Base-by-base conservation (phyloP, 2,797 vertebrate species). In the Valencia hispanica region DNA sequence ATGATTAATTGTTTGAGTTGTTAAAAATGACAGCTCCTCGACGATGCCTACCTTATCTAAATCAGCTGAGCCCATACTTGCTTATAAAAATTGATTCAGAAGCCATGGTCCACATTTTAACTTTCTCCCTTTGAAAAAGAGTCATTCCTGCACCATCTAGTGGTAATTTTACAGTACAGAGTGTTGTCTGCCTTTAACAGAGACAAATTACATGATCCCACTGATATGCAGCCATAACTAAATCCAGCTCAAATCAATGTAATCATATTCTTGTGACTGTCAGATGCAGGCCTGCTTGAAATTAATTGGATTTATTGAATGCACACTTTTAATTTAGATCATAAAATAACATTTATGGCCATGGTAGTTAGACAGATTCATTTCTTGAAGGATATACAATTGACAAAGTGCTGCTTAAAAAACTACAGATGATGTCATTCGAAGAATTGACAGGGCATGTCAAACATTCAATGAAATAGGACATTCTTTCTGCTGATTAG, bases 91-190 rank as follows among this genome's bases (percentile, higher is more conserved):
- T 63, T 70, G 74, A 69, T 79, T 63, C 70, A 84, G 84, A 70
- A 65, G 81, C 84, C 78, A 79, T 86, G 87, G 88, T 83, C 74
- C 76, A n/a, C 70, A 47, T 47, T 43, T 55, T 15, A 68, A 78
- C 72, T 75, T 78, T 71, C 78, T 76, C 39, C 66, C 50, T 30
- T 2, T 57, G 20, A 77, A 73, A 36, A 73, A 66, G 32, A 53
- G 71, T 32, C 41, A 72, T 80, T 32, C 76, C 72, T 86, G 89
- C 90, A 55, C 89, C 92, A 88, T 84, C 91, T 93, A 92, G 91
- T 92, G 92, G 91, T 79, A 76, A 32, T 14, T 70, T 70, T 61
- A 77, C 70, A 84, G 68, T 66, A 72, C 75, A 72, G 41, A 32
- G 34, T 45, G 15, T 57, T 68, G n/a, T 68, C 75, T 59, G 25